A percentile compares a stretch with the other conserved stretches of the same genome.
Evolutionary conservation across 1,140 invertebrate genomes (phyloP).

Genomic region (Mylabris phalerata): DNA sequence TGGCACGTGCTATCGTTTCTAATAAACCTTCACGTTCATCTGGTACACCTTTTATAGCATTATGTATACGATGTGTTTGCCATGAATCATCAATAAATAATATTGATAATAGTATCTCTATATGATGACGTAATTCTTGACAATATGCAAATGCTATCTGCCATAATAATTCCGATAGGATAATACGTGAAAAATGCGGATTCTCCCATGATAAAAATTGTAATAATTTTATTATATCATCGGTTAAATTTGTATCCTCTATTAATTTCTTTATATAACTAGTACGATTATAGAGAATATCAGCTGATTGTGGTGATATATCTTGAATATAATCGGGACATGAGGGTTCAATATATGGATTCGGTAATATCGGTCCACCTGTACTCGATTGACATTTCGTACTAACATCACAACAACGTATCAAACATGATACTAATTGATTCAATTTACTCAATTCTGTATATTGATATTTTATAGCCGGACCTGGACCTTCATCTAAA

Average conservation of each 20-base stretch:
- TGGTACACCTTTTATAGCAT: slow-evolving; percentile 70
- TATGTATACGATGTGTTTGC: slow-evolving; percentile 88
- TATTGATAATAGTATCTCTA: slow-evolving; percentile 82
- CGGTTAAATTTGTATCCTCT: slow-evolving; percentile 85
- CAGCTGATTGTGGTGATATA: slow-evolving; percentile 68
- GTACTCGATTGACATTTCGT: slow-evolving; percentile 65
- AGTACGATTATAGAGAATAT: slow-evolving; percentile 73
- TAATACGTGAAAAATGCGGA: slow-evolving; percentile 80
- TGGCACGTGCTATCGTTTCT: slow-evolving; percentile 86
- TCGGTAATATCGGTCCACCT: slow-evolving; percentile 59
- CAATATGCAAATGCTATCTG: slow-evolving; percentile 92
- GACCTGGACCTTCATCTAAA: slow-evolving; percentile 86
- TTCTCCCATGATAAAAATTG: slow-evolving; percentile 97
- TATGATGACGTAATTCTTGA: slow-evolving; percentile 86
- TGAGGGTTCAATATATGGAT: slow-evolving; percentile 73
- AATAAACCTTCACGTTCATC: slow-evolving; percentile 90
- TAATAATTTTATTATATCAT: slow-evolving; percentile 81
- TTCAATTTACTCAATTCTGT: slow-evolving; percentile 91
- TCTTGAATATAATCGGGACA: slow-evolving; percentile 63
- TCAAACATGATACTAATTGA: slow-evolving; percentile 85
- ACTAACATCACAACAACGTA: slow-evolving; percentile 89
- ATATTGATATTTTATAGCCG: slow-evolving; percentile 93
- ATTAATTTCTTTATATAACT: slow-evolving; percentile 93
- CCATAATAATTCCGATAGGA: slow-evolving; percentile 86
- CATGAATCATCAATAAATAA: slow-evolving; percentile 90